Base-by-base conservation (phyloP, 2,888 invertebrate species). In the Actias luna region DNA sequence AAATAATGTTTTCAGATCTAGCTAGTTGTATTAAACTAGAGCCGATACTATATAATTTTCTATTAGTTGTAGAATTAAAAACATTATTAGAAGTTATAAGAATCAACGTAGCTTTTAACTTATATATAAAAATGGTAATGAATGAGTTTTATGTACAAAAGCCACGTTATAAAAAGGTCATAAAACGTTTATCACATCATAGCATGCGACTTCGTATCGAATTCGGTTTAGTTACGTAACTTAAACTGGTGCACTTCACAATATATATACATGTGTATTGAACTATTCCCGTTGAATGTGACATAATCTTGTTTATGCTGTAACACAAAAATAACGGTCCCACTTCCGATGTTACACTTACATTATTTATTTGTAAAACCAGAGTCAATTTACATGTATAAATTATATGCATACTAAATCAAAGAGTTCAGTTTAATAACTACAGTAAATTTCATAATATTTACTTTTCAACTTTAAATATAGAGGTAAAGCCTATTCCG, bases 111-210 rank as follows among this genome's bases (percentile, higher is more conserved):
- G 8, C 33, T 33, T 33, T 7, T 1, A 33, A 33, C 12, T 2
- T 33, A 33, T 5, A 5, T 33, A n/a, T n/a, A n/a, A n/a, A 5
- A 33, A 42, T 16, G n/a, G 1, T 50, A 12, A 50, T 50, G 22
- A 46, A 50, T 25, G 25, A 25, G 22, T 25, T 22, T 25, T 50
- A 12, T 25, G 12, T 25, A 50, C 25, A 12, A 50, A 50, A 18
- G 25, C 2, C 46, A 50, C 46, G 25, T 12, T 50, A 50, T 50
- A 50, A 25, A 2, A 8, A 25, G 12, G 25, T 18, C 36, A 29
- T 31, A 61, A 63, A 46, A 61, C 39, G 46, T 55, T 39, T 42
- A 61, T 52, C 36, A 61, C 27, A 25, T 39, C 29, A 22, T 39
- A 59, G 22, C 55, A 46, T 61, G 39, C 55, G 61, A 61, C 22